phyloP scores from a whole-genome alignment of 2,797 vertebrate species.

The Aselliscus stoliczkanus region DNA sequence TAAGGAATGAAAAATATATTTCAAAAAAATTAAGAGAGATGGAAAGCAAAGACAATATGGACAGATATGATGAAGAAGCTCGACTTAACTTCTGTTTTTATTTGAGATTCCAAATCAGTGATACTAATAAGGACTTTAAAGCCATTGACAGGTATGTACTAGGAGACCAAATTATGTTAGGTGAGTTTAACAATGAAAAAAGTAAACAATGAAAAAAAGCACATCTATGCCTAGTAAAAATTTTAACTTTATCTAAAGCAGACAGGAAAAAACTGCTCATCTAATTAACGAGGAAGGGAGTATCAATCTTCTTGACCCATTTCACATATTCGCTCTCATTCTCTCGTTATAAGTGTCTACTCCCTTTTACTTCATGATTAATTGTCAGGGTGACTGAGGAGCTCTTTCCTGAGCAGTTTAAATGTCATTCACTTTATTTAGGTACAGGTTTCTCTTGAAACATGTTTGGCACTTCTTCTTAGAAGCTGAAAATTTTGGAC shows the following conservation, averaged over 20 bases:
- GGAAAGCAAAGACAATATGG: not conserved
- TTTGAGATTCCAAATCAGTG: not conserved
- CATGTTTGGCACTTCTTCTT: not conserved
- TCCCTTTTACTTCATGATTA: not conserved
- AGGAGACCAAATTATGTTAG: not conserved
- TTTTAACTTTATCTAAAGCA: not conserved
- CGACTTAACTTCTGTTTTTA: not conserved
- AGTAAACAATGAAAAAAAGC: not conserved
- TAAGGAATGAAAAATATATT: not conserved
- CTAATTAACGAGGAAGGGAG: not conserved
- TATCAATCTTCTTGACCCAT: not conserved
- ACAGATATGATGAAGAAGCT: not conserved
- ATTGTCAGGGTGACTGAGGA: not conserved
- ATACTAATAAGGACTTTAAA: not conserved
- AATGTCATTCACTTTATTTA: constrained; percentile 39
- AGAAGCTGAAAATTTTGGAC: not conserved
- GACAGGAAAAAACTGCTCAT: not conserved
- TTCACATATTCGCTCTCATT: not conserved
- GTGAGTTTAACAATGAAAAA: not conserved
- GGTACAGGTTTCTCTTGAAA: not conserved
- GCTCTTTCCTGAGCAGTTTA: not conserved
- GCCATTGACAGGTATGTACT: not conserved
- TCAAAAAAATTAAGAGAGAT: not conserved
- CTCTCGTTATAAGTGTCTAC: not conserved
- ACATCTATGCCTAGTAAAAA: not conserved